A percentile compares a stretch with the other conserved stretches of the same genome.
These are phyloP conservation scores for Tympanuchus pallidicinctus DNA, from an alignment of 2,113 vertebrate species.

Conservation along the genomic window DNA sequence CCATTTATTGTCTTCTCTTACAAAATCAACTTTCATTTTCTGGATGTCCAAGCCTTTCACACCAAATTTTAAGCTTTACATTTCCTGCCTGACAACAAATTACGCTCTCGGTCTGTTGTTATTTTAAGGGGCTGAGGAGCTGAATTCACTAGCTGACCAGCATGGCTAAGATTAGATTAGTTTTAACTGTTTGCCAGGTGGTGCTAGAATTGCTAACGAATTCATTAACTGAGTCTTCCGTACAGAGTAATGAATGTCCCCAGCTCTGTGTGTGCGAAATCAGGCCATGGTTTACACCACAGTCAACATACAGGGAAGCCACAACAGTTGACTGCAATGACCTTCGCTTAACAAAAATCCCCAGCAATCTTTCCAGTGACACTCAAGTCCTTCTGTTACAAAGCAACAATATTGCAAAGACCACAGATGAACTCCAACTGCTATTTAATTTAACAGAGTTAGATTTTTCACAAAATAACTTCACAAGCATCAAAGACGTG, in stretches of 20 bases:
- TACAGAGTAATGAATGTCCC: constrained; percentile 88
- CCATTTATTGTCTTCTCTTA: constrained; percentile 20
- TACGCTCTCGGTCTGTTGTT: background rate
- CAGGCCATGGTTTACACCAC: constrained; percentile 97
- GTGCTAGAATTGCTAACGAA: constrained; percentile 80
- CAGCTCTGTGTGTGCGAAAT: constrained; percentile 97
- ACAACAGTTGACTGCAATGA: constrained; percentile 98
- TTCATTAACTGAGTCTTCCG: constrained; percentile 79
- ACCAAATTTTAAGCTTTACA: constrained; percentile 11
- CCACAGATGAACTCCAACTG: constrained; percentile 91
- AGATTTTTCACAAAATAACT: constrained; percentile 98
- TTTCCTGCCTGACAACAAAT: background rate
- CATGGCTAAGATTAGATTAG: constrained; percentile 83
- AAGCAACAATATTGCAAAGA: constrained; percentile 95
- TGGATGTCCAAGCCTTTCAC: constrained; percentile 55
- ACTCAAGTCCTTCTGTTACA: constrained; percentile 97
- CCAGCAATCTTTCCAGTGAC: constrained; percentile 93
- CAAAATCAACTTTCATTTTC: constrained; percentile 10
- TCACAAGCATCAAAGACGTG: constrained; percentile 91
- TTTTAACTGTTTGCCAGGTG: constrained; percentile 73
- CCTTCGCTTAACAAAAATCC: constrained; percentile 93
- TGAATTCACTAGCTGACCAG: constrained; percentile 41
- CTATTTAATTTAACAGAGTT: constrained; percentile 95
- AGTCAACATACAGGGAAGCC: constrained; percentile 97
- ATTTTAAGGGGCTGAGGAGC: background rate